Evolutionary conservation across 1,140 invertebrate species (phyloP).

Genomic region (Coboldia fuscipes): DNA sequence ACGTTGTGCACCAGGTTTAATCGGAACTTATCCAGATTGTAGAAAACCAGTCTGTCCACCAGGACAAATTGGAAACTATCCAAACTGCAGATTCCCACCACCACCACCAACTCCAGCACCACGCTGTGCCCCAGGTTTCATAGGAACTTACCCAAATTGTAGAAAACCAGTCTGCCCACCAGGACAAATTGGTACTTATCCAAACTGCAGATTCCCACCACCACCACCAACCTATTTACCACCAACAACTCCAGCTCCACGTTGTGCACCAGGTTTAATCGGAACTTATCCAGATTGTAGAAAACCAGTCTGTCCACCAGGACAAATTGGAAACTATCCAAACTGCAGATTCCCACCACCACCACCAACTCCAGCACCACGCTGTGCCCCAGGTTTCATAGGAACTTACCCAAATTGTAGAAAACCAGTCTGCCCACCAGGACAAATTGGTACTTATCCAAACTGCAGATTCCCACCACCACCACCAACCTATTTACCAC

Average conservation of each 20-base stretch:
- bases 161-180: not conserved
- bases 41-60: conserved; percentile 4
- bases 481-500: conserved; percentile 5
- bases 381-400: not conserved
- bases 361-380: not conserved
- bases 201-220: too few species aligned
- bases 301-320: not conserved
- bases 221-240: too few species aligned
- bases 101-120: conserved; percentile 3
- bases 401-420: not conserved
- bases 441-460: too few species aligned
- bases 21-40: too few species aligned
- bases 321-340: not conserved
- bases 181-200: too few species aligned
- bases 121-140: conserved; percentile 1
- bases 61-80: too few species aligned
- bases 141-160: not conserved
- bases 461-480: too few species aligned
- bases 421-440: too few species aligned
- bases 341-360: conserved; percentile 1
- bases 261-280: not conserved
- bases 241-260: not conserved
- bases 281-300: conserved; percentile 2
- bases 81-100: conserved; percentile 8
- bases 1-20: too few species aligned